Evolutionary conservation across 2,797 vertebrate species (phyloP).

Genomic region (Microctenopoma lineatum): DNA sequence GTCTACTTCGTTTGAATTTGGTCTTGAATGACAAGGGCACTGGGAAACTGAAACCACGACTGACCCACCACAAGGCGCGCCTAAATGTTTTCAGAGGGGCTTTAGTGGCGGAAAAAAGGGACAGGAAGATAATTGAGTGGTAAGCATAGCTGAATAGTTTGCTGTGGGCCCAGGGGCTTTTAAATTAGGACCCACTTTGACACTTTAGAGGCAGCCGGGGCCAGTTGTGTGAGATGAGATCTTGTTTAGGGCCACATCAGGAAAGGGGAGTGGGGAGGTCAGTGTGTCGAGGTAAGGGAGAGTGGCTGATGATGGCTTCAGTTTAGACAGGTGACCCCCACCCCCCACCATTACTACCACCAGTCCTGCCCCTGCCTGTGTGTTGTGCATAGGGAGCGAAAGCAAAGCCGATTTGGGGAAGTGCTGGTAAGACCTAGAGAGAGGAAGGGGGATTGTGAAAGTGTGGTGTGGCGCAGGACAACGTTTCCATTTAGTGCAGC

Average conservation of each 20-base stretch:
- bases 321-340: conserved; percentile 45
- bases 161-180: conserved; percentile 71
- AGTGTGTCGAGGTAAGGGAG: conserved; percentile 42
- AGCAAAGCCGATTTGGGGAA: conserved; percentile 39
- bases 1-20: conserved; percentile 32
- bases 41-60: conserved; percentile 39
- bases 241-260: conserved; percentile 69
- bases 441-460: conserved; percentile 15
- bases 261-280: conserved; percentile 49
- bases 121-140: conserved; percentile 79
- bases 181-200: conserved; percentile 79
- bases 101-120: conserved; percentile 59
- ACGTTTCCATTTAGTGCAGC: conserved; percentile 77
- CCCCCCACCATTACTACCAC: not conserved
- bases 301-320: conserved; percentile 62
- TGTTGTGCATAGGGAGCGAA: conserved; percentile 30
- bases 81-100: conserved; percentile 62
- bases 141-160: conserved; percentile 75
- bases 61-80: conserved; percentile 48
- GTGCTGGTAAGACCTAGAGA: conserved; percentile 21
- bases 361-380: conserved; percentile 14
- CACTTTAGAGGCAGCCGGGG: conserved; percentile 68
- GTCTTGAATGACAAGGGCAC: conserved; percentile 42
- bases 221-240: conserved; percentile 70
- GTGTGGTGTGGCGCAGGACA: conserved; percentile 58